A percentile compares a stretch with the other conserved stretches of the same genome.
These are phyloP conservation scores for Hydra vulgaris DNA, from an alignment of 30 jellyfish, hydroid and myxozoan species.

Conservation along the genomic window DNA sequence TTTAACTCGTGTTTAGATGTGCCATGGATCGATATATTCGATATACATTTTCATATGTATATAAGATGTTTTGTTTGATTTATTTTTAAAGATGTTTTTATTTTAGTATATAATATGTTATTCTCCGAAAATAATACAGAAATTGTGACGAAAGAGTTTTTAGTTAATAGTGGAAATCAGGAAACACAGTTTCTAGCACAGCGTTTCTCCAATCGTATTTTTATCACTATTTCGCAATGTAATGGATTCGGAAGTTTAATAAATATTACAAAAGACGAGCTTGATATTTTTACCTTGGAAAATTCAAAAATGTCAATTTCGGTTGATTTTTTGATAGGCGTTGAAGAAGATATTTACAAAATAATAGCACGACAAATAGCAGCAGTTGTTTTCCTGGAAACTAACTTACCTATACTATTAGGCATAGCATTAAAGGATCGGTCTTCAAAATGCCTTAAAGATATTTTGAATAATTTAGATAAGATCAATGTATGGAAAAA, in stretches of 20 bases:
- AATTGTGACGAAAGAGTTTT: background rate
- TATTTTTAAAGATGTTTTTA: background rate
- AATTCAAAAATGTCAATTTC: conserved; percentile 4
- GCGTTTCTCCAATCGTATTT: conserved; percentile 47
- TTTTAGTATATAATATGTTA: background rate
- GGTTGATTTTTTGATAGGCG: conserved; percentile 20
- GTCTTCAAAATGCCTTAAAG: conserved; percentile 33
- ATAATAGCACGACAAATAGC: conserved; percentile 52
- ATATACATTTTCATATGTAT: background rate
- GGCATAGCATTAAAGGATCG: conserved; percentile 63
- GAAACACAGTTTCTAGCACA: conserved; percentile 52
- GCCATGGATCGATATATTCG: background rate
- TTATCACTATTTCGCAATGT: conserved; percentile 56
- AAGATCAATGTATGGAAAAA: conserved; percentile 47
- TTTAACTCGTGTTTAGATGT: no score
- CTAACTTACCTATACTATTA: conserved; percentile 43
- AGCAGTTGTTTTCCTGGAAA: conserved; percentile 23
- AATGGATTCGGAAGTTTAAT: conserved; percentile 70
- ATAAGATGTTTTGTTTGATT: no score
- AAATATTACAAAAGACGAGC: conserved; percentile 19
- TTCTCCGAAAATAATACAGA: background rate
- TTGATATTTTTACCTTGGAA: background rate
- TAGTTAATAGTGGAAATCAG: background rate
- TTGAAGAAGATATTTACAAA: conserved; percentile 24
- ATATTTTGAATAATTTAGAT: conserved; percentile 5